A percentile compares a stretch with the other conserved stretches of the same genome.
Evolutionary conservation across 2,888 invertebrate species (phyloP).

Genomic region (Acrocyrtus sp.): DNA sequence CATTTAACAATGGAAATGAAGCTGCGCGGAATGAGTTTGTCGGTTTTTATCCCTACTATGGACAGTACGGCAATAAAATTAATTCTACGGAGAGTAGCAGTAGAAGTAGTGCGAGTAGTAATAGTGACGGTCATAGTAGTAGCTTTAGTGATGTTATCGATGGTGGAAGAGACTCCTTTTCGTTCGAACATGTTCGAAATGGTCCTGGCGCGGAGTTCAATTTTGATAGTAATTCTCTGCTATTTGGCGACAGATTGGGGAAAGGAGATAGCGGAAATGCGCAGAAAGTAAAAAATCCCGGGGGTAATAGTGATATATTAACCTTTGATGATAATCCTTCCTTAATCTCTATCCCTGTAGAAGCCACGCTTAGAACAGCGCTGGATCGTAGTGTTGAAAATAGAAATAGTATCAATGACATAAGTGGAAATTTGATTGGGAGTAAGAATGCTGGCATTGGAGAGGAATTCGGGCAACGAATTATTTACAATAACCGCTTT

Average conservation of each 20-base stretch:
- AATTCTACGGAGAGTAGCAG: slow-evolving; percentile 1
- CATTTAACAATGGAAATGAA: slow-evolving; percentile 15
- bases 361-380: slow-evolving; percentile 8
- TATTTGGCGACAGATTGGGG: not conserved
- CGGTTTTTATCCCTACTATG: slow-evolving; percentile 17
- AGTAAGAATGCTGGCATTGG: not conserved
- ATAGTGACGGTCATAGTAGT: slow-evolving; percentile 3
- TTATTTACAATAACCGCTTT: slow-evolving; percentile 7
- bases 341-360: slow-evolving; percentile 32
- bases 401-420: not conserved
- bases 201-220: too few species aligned
- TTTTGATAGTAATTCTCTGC: not conserved
- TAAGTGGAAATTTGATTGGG: not conserved
- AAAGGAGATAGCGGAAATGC: too few species aligned
- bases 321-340: too few species aligned
- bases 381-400: not conserved
- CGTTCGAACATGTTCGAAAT: too few species aligned
- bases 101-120: slow-evolving; percentile 5
- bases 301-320: too few species aligned
- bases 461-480: slow-evolving; percentile 9
- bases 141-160: slow-evolving; percentile 6
- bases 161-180: too few species aligned
- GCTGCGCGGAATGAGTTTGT: too few species aligned
- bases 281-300: too few species aligned
- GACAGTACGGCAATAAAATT: slow-evolving; percentile 16